Evolutionary conservation across 1,140 invertebrate genomes (phyloP).

Genomic region (Pseudachorutes palmiensis): DNA sequence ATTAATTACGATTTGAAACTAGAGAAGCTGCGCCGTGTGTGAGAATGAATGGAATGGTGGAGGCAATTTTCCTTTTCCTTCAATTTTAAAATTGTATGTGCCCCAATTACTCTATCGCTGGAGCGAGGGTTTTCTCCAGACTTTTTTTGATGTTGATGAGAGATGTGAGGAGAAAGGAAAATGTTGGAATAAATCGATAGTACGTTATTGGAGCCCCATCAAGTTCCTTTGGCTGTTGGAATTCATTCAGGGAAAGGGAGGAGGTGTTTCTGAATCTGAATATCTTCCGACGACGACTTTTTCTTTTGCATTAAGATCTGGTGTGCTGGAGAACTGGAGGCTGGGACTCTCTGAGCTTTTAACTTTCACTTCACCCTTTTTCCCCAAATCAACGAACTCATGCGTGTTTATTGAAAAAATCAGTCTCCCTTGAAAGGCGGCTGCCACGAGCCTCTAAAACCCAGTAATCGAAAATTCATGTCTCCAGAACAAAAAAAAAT

Average conservation of each 20-base stretch:
- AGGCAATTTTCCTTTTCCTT: too few species aligned
- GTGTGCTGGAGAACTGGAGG: too few species aligned
- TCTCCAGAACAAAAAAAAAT: conserved; percentile 37
- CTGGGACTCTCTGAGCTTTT: conserved; percentile 32
- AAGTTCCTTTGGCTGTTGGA: not conserved
- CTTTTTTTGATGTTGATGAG: not conserved
- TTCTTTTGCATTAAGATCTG: conserved; percentile 8
- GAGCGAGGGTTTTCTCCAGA: not conserved
- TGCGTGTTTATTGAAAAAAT: conserved; percentile 39
- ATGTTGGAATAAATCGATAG: not conserved
- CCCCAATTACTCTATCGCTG: not conserved
- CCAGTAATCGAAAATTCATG: conserved; percentile 39
- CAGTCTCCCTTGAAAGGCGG: conserved; percentile 39
- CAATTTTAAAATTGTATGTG: not conserved
- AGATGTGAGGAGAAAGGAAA: not conserved
- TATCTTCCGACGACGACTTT: not conserved
- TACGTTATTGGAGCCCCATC: not conserved
- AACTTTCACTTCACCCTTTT: conserved; percentile 38
- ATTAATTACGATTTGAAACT: too few species aligned
- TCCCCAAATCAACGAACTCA: conserved; percentile 38
- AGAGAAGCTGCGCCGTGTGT: too few species aligned
- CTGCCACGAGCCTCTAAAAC: conserved; percentile 38
- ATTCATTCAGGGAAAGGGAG: conserved; percentile 10
- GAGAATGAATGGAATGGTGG: too few species aligned
- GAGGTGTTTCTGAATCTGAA: not conserved